Evolutionary conservation across 2,888 invertebrate genomes (phyloP).

Genomic region (Andrena flavipes): DNA sequence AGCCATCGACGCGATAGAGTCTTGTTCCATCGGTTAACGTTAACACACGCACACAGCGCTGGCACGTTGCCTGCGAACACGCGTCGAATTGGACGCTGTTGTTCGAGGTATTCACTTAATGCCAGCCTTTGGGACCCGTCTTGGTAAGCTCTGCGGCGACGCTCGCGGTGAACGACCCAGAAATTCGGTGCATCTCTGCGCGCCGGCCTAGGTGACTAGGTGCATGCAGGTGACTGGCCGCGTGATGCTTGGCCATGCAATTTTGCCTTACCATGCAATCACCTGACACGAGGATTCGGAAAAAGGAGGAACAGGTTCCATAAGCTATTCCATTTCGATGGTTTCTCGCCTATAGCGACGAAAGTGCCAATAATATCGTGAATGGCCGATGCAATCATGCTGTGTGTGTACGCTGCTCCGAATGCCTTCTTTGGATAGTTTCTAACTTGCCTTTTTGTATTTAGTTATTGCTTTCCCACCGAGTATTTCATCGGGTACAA

Average conservation of each 20-base stretch:
- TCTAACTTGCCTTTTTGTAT: neutral
- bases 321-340: slow-evolving; percentile 31
- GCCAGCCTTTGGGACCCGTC: slow-evolving; percentile 52
- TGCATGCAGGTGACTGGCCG: neutral
- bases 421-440: slow-evolving; percentile 5
- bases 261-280: slow-evolving; percentile 47
- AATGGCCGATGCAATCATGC: neutral
- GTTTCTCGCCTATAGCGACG: slow-evolving; percentile 16
- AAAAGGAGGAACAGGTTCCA: slow-evolving; percentile 37
- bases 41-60: slow-evolving; percentile 45
- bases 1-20: slow-evolving; percentile 56
- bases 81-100: slow-evolving; percentile 59
- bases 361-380: slow-evolving; percentile 38
- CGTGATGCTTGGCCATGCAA: slow-evolving; percentile 26
- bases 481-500: neutral
- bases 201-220: neutral
- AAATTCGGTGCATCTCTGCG: slow-evolving; percentile 49
- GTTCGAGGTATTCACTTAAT: slow-evolving; percentile 62
- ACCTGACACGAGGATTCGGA: slow-evolving; percentile 29
- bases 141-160: slow-evolving; percentile 38
- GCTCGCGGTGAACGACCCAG: slow-evolving; percentile 44
- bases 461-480: neutral
- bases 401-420: neutral
- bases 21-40: slow-evolving; percentile 59
- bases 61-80: slow-evolving; percentile 1